Percentiles rank a stretch among this genome's conserved stretches.
phyloP scores from a whole-genome alignment of 2,797 vertebrate genomes.

The Parotocinclus haroldoi region DNA sequence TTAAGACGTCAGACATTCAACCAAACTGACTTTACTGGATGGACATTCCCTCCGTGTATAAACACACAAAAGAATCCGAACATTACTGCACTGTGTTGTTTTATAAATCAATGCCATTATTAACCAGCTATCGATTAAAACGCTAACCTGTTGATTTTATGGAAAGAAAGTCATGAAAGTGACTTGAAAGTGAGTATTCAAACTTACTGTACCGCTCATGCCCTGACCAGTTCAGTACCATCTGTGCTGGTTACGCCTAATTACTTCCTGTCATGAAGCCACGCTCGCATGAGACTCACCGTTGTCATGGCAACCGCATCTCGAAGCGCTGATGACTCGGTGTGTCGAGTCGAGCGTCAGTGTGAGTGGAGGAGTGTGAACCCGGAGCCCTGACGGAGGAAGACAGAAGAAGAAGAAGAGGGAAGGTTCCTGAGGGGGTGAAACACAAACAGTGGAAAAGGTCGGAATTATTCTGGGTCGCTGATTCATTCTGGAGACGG shows the following conservation, averaged over 20 bases:
- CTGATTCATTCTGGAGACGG: slow-evolving; percentile 1
- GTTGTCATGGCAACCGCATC: slow-evolving; percentile 58
- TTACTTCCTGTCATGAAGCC: slow-evolving; percentile 49
- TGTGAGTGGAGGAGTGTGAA: slow-evolving; percentile 22
- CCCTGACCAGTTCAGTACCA: slow-evolving; percentile 47
- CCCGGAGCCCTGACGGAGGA: not conserved
- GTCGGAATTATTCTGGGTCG: slow-evolving; percentile 1
- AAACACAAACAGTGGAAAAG: slow-evolving; percentile 2
- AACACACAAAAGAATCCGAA: too few species aligned
- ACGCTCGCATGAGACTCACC: slow-evolving; percentile 41
- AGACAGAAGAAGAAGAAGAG: slow-evolving; percentile 6
- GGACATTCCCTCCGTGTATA: too few species aligned
- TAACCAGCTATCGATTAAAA: too few species aligned
- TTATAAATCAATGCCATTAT: not conserved
- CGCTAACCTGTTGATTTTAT: not conserved
- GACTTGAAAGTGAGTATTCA: too few species aligned
- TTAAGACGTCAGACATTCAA: too few species aligned
- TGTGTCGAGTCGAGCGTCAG: not conserved
- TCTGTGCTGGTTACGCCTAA: slow-evolving; percentile 50
- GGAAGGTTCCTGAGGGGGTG: slow-evolving; percentile 9
- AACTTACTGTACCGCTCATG: too few species aligned
- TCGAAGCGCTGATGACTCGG: slow-evolving; percentile 23
- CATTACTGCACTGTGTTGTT: not conserved
- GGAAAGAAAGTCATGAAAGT: too few species aligned
- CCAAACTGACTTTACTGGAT: too few species aligned